Base-by-base conservation (phyloP, 2,888 invertebrate genomes). In the Pheosia gnoma region DNA sequence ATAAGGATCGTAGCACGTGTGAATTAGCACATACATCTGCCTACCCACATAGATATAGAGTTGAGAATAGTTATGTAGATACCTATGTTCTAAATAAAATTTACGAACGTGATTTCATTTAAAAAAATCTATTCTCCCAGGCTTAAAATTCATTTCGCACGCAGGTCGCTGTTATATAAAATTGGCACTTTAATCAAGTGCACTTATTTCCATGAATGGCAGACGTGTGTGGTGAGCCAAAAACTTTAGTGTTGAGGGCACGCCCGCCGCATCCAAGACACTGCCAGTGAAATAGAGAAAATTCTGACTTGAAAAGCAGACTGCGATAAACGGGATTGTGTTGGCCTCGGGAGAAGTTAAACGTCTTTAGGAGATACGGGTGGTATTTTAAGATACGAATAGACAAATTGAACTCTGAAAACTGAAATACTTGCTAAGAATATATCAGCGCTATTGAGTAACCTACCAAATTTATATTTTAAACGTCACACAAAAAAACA, bases 221-320 rank as follows among this genome's bases (percentile, higher is more conserved):
- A 25, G 11, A 54, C 25, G 53, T 54, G n/a, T 3, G 53, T 38
- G 38, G 38, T 54, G 11, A 54, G 53, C 36, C 38, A 54, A 54
- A 13, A 54, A 37, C 38, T 51, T 25, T 51, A 51, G 6, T 25
- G 25, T 51, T 25, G 51, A 38, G 13, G 37, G 11, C 11, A 54
- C 11, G 25, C 3, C 7, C 49, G 49, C 36, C 9, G 52, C 36
- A 52, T 49, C 52, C 36, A 36, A 36, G 36, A 52, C 38, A 8
- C 11, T 37, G 8, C 51, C n/a, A 55, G n/a, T 13, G 55, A 55
- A 55, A 55, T 55, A 55, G 55, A 6, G 55, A 39, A 55, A 55
- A 55, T 53, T 53, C 10, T 5, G 55, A 25, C 25, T 39, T 55
- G 39, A 55, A 55, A 54, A n/a, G 39, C 39, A n/a, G 8, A 39